These are phyloP conservation scores for Rhagonycha lutea DNA, from an alignment of 2,888 invertebrate genomes.

Conservation along the genomic window DNA sequence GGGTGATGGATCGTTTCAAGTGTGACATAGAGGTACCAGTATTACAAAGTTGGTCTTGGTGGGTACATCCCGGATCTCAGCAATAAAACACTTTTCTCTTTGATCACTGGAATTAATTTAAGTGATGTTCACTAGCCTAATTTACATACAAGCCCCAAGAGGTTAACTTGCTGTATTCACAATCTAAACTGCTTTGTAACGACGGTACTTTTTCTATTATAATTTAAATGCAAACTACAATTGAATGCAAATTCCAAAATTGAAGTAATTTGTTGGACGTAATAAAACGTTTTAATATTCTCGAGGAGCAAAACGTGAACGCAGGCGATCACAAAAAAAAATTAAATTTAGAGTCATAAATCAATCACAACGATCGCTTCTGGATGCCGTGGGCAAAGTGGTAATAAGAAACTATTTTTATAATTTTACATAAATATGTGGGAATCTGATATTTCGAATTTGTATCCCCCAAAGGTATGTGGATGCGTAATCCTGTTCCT, in stretches of 20 bases:
- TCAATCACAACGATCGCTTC: neutral
- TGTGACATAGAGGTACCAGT: slow-evolving; percentile 29
- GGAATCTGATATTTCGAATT: neutral
- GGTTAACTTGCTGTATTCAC: slow-evolving; percentile 6
- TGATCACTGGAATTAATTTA: slow-evolving; percentile 29
- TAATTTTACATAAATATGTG: neutral
- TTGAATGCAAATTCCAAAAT: neutral
- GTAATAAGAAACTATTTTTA: neutral
- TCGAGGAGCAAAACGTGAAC: neutral
- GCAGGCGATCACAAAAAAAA: neutral
- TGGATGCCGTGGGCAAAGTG: neutral
- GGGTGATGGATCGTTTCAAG: slow-evolving; percentile 26
- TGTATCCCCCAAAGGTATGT: neutral
- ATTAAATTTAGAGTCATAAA: neutral
- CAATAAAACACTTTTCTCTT: slow-evolving; percentile 31
- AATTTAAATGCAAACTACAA: slow-evolving; percentile 4
- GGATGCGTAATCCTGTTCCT: neutral
- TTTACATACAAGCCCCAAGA: slow-evolving; percentile 19
- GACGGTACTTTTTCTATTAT: neutral
- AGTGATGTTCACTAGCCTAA: slow-evolving; percentile 28
- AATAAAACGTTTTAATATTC: neutral
- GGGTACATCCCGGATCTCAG: slow-evolving; percentile 30
- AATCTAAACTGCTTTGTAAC: neutral
- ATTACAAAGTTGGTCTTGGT: slow-evolving; percentile 25
- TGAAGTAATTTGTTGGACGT: neutral